Percentiles rank a stretch among this genome's conserved stretches.
These are phyloP conservation scores for Volucella zonaria DNA, from an alignment of 2,888 invertebrate genomes.

Conservation along the genomic window DNA sequence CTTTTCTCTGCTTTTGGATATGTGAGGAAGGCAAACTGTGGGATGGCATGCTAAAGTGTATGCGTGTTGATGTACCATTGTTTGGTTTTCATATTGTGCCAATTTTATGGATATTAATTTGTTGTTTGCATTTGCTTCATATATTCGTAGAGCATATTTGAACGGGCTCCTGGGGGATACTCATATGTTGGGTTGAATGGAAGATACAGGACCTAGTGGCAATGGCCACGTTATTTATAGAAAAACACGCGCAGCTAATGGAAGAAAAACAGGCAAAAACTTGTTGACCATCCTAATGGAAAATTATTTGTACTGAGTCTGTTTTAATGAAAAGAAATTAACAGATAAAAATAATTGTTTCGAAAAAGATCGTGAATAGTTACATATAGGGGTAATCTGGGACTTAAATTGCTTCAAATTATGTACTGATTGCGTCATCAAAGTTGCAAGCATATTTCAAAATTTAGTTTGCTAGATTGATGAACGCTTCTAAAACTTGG, in stretches of 20 bases:
- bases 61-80: conserved; percentile 53
- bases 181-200: not conserved
- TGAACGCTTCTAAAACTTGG: no score
- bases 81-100: conserved; percentile 70
- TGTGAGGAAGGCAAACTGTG: not conserved
- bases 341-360: not conserved
- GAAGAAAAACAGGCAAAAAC: conserved; percentile 30
- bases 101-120: conserved; percentile 73
- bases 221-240: not conserved
- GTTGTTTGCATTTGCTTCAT: conserved; percentile 62
- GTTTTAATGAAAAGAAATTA: conserved; percentile 38
- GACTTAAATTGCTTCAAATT: no score
- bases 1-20: not conserved
- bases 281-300: conserved; percentile 52
- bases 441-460: no score
- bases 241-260: not conserved
- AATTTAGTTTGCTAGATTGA: no score
- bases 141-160: conserved; percentile 40
- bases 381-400: no score
- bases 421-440: no score
- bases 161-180: conserved; percentile 43
- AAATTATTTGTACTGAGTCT: conserved; percentile 41
- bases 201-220: conserved; percentile 4
- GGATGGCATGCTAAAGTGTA: conserved; percentile 3
- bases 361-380: not conserved